Percentiles rank a stretch among this genome's conserved stretches.
Evolutionary conservation across 35 echinoderm and acorn worm genomes (phyloP).

Genomic region (Lytechinus pictus): DNA sequence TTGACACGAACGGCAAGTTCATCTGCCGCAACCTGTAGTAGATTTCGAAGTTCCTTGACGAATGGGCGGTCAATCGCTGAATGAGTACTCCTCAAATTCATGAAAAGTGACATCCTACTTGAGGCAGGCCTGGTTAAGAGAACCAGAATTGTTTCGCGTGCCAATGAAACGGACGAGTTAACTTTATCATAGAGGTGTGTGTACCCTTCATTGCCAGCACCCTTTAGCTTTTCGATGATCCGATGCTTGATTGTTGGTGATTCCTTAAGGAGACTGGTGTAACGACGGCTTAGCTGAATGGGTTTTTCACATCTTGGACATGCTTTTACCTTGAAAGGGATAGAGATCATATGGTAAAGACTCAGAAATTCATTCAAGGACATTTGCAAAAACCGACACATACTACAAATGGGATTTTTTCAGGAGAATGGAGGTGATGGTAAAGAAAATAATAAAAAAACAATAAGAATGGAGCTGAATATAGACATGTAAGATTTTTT

Average conservation of each 20-base stretch:
- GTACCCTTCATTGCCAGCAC: background rate
- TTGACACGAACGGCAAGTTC: background rate
- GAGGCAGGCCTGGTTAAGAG: background rate
- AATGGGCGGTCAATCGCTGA: background rate
- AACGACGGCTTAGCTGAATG: conserved; percentile 16
- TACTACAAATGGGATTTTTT: too few relatives aligned
- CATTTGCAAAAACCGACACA: too few relatives aligned
- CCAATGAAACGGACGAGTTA: background rate
- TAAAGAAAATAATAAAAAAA: too few relatives aligned
- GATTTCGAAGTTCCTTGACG: background rate
- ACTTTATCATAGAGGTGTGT: background rate
- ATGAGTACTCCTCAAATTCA: background rate
- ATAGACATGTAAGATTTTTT: too few relatives aligned
- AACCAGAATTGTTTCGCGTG: background rate
- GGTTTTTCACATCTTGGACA: conserved; percentile 52
- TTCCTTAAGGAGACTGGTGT: conserved; percentile 13
- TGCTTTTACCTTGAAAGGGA: background rate
- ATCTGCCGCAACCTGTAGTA: background rate
- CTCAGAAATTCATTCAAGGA: too few relatives aligned
- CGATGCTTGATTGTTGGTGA: background rate
- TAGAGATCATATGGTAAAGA: too few relatives aligned
- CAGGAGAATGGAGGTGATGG: too few relatives aligned
- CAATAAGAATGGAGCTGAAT: too few relatives aligned
- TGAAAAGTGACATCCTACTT: background rate
- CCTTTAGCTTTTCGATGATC: background rate